Base-by-base conservation (phyloP, 2,888 invertebrate genomes). In the Lithophane socia region DNA sequence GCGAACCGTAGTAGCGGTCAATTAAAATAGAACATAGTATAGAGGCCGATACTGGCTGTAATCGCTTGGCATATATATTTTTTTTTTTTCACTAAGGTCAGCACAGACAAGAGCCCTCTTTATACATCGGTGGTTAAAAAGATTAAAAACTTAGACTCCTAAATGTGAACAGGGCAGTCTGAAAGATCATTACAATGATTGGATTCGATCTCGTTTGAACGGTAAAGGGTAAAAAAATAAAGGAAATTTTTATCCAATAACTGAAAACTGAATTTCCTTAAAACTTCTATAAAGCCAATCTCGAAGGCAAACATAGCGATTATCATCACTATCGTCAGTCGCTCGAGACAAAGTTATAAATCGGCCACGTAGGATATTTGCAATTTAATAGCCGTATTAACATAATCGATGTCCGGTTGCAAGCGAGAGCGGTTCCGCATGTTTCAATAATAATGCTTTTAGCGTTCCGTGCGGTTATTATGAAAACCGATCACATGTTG, bases 351-450 rank as follows among this genome's bases (percentile, higher is more conserved):
- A 90, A 89, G 90, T 88, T 89, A 91, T 90, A 92, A 92, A 92
- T 92, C 85, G 88, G 63, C 83, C 85, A 89, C 89, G 90, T 88
- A 87, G 80, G 90, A 86, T 91, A 94, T 95, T 95, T 93, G 95
- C 95, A 95, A 93, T 94, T 95, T 95, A 93, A 95, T 94, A 84
- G 91, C 89, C 76, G 86, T 91, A 94, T 95, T 95, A 93, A 84
- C 95, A 95, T 95, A 95, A 94, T 94, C 94, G 93, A 93, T 90
- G 92, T 90, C 91, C 91, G 86, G 88, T 82, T 83, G 84, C 81
- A 86, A 61, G 69, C 76, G 73, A 58, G 37, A 42, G 37, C 18
- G 79, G 84, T 76, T 75, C 86, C 77, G 81, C 81, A 86, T 78
- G 79, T 78, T 67, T 61, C 47, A 89, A 80, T 83, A 83, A 89